Percentiles rank a stretch among this genome's conserved stretches.
Evolutionary conservation across 2,113 vertebrate genomes (phyloP).

Genomic region (Dicentrarchus labrax): DNA sequence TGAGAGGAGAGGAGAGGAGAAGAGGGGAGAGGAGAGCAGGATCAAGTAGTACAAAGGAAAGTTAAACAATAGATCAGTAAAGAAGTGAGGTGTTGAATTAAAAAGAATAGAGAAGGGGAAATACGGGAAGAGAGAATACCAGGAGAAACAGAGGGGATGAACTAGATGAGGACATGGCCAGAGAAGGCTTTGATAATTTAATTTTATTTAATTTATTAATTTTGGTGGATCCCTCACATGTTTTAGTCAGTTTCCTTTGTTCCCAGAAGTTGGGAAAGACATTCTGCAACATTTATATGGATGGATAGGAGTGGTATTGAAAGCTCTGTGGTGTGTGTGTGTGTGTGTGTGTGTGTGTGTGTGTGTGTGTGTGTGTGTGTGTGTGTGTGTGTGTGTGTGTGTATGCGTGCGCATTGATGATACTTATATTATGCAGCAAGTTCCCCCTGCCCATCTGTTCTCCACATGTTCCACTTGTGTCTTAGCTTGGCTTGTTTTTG

Average conservation of each 20-base stretch:
- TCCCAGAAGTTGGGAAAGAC: conserved; percentile 4
- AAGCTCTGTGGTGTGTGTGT: conserved; percentile 20
- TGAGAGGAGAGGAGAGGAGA: no score
- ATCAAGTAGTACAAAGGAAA: conserved; percentile 10
- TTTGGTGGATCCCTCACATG: conserved; percentile 10
- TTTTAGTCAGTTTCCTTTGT: conserved; percentile 4
- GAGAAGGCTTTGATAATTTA: neutral
- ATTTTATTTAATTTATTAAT: conserved; percentile 40
- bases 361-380: conserved; percentile 1
- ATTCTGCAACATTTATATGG: conserved; percentile 30
- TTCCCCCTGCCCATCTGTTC: conserved; percentile 68
- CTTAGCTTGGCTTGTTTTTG: conserved; percentile 69
- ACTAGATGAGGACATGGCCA: conserved; percentile 6
- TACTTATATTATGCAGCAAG: conserved; percentile 53
- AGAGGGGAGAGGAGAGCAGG: neutral
- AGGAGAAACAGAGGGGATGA: neutral
- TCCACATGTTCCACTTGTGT: conserved; percentile 58
- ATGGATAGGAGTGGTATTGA: neutral
- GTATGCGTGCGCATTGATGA: no score
- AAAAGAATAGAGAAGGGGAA: conserved; percentile 13
- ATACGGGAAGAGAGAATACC: neutral
- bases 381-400: conserved; percentile 2
- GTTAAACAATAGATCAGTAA: conserved; percentile 19
- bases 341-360: conserved; percentile 3
- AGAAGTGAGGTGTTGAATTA: conserved; percentile 33